A percentile compares a stretch with the other conserved stretches of the same genome.
Conservation (phyloP, 2,797 vertebrate species). For the Anas capensis region DNA sequence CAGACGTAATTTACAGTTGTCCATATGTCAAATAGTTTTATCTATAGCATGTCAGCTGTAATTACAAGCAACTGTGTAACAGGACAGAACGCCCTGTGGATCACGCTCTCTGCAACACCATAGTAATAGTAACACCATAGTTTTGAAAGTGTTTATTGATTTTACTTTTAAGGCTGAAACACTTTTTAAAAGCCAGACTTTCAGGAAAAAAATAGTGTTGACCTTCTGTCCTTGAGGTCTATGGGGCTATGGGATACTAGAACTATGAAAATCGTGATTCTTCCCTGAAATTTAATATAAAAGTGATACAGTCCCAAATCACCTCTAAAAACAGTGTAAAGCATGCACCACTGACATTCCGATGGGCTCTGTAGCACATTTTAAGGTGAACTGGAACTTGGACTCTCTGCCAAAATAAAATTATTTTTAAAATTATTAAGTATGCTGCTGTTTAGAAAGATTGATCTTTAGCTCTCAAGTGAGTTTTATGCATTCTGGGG, state of each 20-base stretch:
- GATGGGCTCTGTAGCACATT: not conserved
- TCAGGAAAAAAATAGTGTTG: not conserved
- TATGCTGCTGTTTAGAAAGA: slow-evolving; percentile 17
- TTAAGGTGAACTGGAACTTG: slow-evolving; percentile 6
- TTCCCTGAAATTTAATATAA: not conserved
- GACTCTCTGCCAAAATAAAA: not conserved
- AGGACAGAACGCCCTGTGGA: fast-evolving
- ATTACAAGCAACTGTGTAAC: not conserved
- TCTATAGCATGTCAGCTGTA: not conserved
- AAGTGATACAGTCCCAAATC: not conserved
- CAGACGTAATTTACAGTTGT: not conserved
- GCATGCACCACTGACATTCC: not conserved
- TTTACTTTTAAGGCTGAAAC: not conserved
- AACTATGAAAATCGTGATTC: not conserved
- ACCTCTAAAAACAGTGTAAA: not conserved
- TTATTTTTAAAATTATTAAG: not conserved
- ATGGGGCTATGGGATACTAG: not conserved
- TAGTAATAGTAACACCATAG: not conserved
- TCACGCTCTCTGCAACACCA: not conserved
- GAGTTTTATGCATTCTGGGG: not conserved
- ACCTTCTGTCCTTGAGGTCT: not conserved
- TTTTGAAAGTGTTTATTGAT: not conserved
- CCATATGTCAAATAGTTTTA: not conserved
- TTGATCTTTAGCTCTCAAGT: not conserved
- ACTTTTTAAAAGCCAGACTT: not conserved